Percentiles rank a stretch among this genome's conserved stretches.
These are phyloP conservation scores for Ennomos fuscantarius DNA, from an alignment of 2,888 invertebrate genomes.

Conservation along the genomic window DNA sequence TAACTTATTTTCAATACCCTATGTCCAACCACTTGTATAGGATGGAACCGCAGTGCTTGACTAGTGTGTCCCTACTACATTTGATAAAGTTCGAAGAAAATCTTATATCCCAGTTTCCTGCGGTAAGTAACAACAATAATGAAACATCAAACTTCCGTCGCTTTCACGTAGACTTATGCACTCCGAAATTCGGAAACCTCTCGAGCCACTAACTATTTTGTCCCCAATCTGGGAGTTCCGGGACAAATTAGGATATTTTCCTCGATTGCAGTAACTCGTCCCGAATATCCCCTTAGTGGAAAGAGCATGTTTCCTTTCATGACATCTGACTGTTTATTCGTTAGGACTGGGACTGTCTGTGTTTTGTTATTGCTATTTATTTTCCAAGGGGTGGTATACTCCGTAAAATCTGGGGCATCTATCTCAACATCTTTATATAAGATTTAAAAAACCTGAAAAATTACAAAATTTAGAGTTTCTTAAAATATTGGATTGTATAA, in stretches of 20 bases:
- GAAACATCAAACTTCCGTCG: neutral
- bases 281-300: conserved; percentile 19
- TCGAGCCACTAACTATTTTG: conserved; percentile 4
- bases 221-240: conserved; percentile 17
- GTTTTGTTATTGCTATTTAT: conserved; percentile 6
- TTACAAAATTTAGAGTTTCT: no score
- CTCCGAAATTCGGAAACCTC: conserved; percentile 4
- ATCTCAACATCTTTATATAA: no score
- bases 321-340: conserved; percentile 14
- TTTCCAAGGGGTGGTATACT: neutral
- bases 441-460: no score
- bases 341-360: conserved; percentile 2
- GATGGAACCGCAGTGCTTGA: no score
- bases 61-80: no score
- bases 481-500: no score
- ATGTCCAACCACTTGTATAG: no score
- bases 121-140: conserved; percentile 1
- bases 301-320: conserved; percentile 19
- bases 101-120: neutral
- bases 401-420: no score
- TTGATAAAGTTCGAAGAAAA: no score
- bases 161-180: conserved; percentile 17
- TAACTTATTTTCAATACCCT: no score
- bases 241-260: conserved; percentile 10
- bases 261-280: conserved; percentile 16